Conservation (phyloP, 2,888 invertebrate genomes). For the Cloeon dipterum region DNA sequence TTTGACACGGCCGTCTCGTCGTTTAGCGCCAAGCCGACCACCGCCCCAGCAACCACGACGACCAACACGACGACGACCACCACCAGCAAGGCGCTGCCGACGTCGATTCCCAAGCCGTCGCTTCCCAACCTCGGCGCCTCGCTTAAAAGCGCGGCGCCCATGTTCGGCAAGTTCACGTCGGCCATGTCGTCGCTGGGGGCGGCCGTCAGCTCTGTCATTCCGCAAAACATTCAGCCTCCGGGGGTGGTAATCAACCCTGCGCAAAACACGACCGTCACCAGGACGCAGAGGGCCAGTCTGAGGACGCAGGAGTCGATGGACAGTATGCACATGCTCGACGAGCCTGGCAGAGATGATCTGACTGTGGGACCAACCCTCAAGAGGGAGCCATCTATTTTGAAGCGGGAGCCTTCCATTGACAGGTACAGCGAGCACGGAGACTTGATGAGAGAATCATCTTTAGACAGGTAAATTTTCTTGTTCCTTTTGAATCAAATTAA, state of each 20-base stretch:
- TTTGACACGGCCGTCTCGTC: constrained; percentile 29
- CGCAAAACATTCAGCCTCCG: not conserved
- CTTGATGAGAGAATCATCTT: not conserved
- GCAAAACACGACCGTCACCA: not conserved
- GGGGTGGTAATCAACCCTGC: not conserved
- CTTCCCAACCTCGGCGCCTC: constrained; percentile 2
- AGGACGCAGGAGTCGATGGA: constrained; percentile 22
- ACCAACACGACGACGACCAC: constrained; percentile 1
- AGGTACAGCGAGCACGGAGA: too few relatives aligned
- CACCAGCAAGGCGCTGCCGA: not conserved
- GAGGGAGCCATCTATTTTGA: too few relatives aligned
- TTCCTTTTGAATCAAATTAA: too few relatives aligned
- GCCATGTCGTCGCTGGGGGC: not conserved
- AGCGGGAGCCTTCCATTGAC: too few relatives aligned
- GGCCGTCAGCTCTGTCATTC: not conserved
- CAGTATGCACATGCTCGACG: too few relatives aligned
- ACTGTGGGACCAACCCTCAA: too few relatives aligned
- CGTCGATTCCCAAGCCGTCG: constrained; percentile 1
- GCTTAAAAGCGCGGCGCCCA: not conserved
- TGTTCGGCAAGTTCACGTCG: not conserved
- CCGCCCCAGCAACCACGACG: constrained; percentile 1
- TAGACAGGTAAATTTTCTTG: not conserved
- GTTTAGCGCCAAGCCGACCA: constrained; percentile 16
- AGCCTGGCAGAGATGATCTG: too few relatives aligned
- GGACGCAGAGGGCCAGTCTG: constrained; percentile 14